Evolutionary conservation across 2,113 vertebrate genomes (phyloP).

Genomic region (Macrotus californicus): DNA sequence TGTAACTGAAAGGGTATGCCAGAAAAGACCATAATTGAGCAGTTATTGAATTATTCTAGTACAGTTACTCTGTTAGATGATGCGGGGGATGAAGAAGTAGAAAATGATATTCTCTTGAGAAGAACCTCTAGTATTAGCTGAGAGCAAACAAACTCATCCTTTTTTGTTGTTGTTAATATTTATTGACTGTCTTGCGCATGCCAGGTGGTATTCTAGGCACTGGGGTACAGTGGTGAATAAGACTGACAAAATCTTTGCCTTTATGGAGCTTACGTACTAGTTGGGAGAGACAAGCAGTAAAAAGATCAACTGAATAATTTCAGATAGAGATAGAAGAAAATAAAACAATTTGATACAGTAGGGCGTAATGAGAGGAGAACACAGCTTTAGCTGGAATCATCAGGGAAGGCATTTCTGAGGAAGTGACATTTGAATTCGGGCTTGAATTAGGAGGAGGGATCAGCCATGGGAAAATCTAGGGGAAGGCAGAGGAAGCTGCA

Average conservation of each 20-base stretch:
- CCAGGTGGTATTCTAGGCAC: not conserved
- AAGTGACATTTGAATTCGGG: not conserved
- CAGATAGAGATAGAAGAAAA: not conserved
- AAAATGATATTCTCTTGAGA: not conserved
- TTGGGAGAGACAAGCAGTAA: constrained; percentile 21
- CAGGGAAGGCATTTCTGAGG: not conserved
- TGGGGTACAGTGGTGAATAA: not conserved
- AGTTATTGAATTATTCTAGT: not conserved
- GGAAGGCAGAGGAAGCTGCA: not conserved
- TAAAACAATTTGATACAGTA: not conserved
- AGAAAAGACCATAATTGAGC: not conserved
- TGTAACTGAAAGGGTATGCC: not conserved
- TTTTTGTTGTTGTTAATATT: not conserved
- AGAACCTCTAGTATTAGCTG: not conserved
- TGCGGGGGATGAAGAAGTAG: not conserved
- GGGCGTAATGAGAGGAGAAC: not conserved
- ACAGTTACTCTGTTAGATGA: not conserved
- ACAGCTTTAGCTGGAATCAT: not conserved
- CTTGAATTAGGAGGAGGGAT: not conserved
- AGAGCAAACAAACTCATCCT: not conserved
- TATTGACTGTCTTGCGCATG: not conserved
- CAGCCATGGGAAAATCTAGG: not conserved
- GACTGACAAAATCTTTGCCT: not conserved
- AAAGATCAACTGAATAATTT: not conserved
- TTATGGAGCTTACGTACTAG: not conserved